Base-by-base conservation (phyloP, 2,113 vertebrate species). In the Pitta sordida region DNA sequence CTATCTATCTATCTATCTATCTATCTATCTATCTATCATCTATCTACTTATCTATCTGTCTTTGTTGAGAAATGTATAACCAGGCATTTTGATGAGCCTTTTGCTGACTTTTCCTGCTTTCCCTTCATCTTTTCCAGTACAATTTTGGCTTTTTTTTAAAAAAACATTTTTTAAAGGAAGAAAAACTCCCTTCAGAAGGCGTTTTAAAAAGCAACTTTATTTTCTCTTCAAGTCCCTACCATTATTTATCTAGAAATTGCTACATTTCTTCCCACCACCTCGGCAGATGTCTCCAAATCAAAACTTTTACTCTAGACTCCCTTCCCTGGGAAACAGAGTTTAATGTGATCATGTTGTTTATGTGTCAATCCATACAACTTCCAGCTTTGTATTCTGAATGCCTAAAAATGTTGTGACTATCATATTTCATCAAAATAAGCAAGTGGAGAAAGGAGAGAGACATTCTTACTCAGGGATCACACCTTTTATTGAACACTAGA, bases 401-500 rank as follows among this genome's bases (percentile, higher is more conserved):
- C 79, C 55, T 90, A 91, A 93, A 95, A 96, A 91, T 86, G 91
- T 83, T 88, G 51, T 81, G 88, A 90, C 85, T 94, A 90, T 95
- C 85, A 34, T 96, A 94, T 96, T 95, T 96, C 96, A 96, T 83
- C 85, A 96, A 96, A 96, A 96, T 93, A 96, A 96, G 86, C 82
- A 91, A 94, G 95, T 88, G 95, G 88, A 95, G 95, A 96, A 95
- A 96, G 83, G 67, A 91, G 83, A 94, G 55, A 90, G 71, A 63
- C 68, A 95, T 90, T 90, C 82, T 93, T 96, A 83, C 27, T 83
- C 86, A 46, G 59, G 51, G 85, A 90, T 96, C 93, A 90, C 92
- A 94, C 92, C 88, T 94, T 96, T 96, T 95, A 95, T 96, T 95
- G 93, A 94, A 69, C 93, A 90, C 95, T 59, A 85, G 95, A 96